A percentile compares a stretch with the other conserved stretches of the same genome.
Conservation (phyloP, 1,140 invertebrate species). For the Meloidogyne floridensis region DNA sequence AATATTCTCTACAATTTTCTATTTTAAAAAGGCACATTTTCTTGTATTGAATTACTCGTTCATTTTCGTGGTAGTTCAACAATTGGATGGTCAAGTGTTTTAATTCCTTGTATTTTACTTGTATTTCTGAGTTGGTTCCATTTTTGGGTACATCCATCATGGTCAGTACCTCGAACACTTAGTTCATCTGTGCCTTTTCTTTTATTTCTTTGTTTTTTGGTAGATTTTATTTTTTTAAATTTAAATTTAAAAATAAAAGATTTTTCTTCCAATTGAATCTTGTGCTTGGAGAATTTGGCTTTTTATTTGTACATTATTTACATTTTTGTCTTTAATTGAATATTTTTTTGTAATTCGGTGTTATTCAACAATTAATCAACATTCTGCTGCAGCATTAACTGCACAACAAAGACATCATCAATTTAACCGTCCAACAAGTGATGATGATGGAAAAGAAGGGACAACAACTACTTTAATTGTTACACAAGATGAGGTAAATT, state of each 20-base stretch:
- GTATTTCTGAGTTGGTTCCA: conserved; percentile 55
- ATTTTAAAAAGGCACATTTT: conserved; percentile 11
- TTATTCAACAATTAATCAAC: conserved; percentile 25
- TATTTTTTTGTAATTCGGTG: conserved; percentile 52
- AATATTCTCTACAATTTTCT: background rate
- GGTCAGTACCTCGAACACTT: conserved; percentile 61
- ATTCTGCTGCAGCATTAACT: conserved; percentile 19
- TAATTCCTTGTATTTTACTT: conserved; percentile 54
- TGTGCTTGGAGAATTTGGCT: conserved; percentile 43
- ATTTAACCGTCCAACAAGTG: conserved; percentile 11
- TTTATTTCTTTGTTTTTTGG: conserved; percentile 56
- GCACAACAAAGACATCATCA: conserved; percentile 1
- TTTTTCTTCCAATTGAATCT: conserved; percentile 18
- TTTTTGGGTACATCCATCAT: conserved; percentile 56
- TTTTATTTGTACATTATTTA: conserved; percentile 43
- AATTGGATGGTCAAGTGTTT: conserved; percentile 38
- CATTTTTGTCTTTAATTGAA: conserved; percentile 48
- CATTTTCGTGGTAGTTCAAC: conserved; percentile 15
- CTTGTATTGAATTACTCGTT: conserved; percentile 30
- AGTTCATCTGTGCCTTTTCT: conserved; percentile 60
- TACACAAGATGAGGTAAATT: conserved; percentile 27
- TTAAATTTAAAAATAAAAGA: conserved; percentile 3
- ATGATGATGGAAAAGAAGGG: conserved; percentile 8
- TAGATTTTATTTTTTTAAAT: conserved; percentile 36
- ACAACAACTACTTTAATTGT: conserved; percentile 19